A percentile compares a stretch with the other conserved stretches of the same genome.
Evolutionary conservation across 2,888 invertebrate genomes (phyloP).

Genomic region (Philaethria dido): DNA sequence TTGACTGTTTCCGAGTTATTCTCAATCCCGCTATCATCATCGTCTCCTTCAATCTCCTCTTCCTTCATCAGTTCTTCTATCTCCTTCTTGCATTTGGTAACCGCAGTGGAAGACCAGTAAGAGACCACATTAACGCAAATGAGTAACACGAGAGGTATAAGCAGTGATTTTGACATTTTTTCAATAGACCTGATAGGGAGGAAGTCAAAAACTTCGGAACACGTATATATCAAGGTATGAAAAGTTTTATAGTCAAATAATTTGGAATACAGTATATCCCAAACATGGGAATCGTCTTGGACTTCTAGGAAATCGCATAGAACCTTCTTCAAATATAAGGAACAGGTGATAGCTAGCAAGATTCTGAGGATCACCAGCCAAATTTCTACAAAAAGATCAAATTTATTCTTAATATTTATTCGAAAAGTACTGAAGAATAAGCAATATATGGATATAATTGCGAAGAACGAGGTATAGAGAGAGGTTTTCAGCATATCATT

Average conservation of each 20-base stretch:
- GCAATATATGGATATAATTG: conserved; percentile 65
- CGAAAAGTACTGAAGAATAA: conserved; percentile 65
- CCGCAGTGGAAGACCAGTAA: conserved; percentile 59
- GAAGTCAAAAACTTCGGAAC: conserved; percentile 90
- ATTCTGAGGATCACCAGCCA: conserved; percentile 62
- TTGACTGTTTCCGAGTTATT: conserved; percentile 66
- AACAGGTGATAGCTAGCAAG: conserved; percentile 49
- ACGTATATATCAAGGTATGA: conserved; percentile 91
- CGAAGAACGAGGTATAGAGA: conserved; percentile 74
- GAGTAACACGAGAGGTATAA: conserved; percentile 84
- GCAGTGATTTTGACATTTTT: conserved; percentile 78
- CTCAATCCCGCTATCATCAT: conserved; percentile 82
- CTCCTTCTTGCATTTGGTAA: conserved; percentile 36
- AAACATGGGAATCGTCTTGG: conserved; percentile 87
- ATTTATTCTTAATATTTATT: conserved; percentile 60
- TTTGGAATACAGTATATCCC: conserved; percentile 88
- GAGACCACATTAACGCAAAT: conserved; percentile 65
- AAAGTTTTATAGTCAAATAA: conserved; percentile 86
- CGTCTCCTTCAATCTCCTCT: conserved; percentile 57
- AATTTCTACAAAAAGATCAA: conserved; percentile 59
- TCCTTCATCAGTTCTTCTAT: conserved; percentile 45
- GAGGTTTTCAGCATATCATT: conserved; percentile 79
- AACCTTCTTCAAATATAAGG: conserved; percentile 71
- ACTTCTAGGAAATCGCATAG: conserved; percentile 64
- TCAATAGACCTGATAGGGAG: conserved; percentile 81